Percentiles rank a stretch among this genome's conserved stretches.
Evolutionary conservation across 2,797 vertebrate genomes (phyloP).

Genomic region (Lophotriccus pileatus): DNA sequence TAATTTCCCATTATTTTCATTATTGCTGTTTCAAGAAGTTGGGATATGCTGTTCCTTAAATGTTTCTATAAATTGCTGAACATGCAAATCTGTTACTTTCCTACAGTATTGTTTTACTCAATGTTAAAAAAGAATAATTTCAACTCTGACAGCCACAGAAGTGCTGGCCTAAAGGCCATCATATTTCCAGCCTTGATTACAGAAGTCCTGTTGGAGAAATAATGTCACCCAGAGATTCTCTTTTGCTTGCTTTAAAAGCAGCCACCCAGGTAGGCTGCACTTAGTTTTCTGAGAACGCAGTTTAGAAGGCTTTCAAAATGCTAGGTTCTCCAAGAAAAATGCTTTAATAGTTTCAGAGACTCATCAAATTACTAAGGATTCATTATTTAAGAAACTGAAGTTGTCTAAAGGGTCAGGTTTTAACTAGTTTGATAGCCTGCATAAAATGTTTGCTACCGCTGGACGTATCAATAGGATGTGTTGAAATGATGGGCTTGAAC

Average conservation of each 20-base stretch:
- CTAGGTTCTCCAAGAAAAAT: background rate
- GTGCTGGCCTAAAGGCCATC: background rate
- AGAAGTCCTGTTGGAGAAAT: background rate
- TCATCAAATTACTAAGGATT: background rate
- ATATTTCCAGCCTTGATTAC: background rate
- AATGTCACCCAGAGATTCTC: background rate
- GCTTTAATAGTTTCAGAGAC: background rate
- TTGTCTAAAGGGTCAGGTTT: background rate
- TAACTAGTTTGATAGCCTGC: background rate
- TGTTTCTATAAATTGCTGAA: background rate
- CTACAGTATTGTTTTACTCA: background rate
- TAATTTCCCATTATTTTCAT: background rate
- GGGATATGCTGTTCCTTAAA: background rate
- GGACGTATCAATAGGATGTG: fast-evolving
- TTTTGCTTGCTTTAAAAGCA: background rate
- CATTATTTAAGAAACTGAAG: background rate
- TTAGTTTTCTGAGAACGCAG: background rate
- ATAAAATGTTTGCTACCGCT: background rate
- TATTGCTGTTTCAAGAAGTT: background rate
- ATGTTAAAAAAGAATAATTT: background rate
- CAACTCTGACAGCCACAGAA: background rate
- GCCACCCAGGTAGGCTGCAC: background rate
- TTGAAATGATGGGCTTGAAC: background rate
- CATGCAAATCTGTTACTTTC: background rate
- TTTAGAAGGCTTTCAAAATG: conserved; percentile 17